Conservation (phyloP, 2,113 vertebrate genomes). For the Tupaia chinensis region DNA sequence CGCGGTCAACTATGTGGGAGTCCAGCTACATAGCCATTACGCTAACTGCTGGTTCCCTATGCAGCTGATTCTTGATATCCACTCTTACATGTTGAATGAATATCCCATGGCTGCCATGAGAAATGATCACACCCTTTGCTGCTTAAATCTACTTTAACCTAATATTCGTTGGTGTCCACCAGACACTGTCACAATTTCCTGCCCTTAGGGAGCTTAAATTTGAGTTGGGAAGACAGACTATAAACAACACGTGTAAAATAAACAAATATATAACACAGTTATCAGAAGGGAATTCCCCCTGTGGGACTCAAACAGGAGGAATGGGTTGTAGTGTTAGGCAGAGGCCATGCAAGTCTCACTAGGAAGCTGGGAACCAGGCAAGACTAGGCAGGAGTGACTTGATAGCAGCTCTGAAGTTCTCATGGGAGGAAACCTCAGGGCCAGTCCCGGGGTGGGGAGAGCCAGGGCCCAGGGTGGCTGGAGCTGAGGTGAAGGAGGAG, state of each 20-base stretch:
- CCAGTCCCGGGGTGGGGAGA: too few species aligned
- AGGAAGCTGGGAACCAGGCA: not conserved
- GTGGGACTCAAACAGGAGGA: too few species aligned
- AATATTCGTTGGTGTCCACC: not conserved
- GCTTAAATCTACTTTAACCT: not conserved
- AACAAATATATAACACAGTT: not conserved
- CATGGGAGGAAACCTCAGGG: not conserved
- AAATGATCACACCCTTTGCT: not conserved
- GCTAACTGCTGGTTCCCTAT: too few species aligned
- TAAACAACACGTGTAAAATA: not conserved
- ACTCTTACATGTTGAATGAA: too few species aligned
- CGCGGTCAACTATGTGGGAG: too few species aligned
- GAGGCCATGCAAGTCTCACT: rapidly evolving
- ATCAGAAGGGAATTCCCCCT: not conserved
- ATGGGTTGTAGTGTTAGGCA: rapidly evolving
- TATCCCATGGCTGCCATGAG: not conserved
- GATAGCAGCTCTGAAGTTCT: too few species aligned
- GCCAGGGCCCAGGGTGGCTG: too few species aligned
- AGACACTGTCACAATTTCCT: not conserved
- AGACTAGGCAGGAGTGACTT: too few species aligned
- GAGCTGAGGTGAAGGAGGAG: too few species aligned
- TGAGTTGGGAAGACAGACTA: not conserved
- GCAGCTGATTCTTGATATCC: too few species aligned
- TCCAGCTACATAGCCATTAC: too few species aligned
- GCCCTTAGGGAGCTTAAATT: not conserved